Evolutionary conservation across 2,888 invertebrate genomes (phyloP).

Genomic region (Ectemnius cavifrons): DNA sequence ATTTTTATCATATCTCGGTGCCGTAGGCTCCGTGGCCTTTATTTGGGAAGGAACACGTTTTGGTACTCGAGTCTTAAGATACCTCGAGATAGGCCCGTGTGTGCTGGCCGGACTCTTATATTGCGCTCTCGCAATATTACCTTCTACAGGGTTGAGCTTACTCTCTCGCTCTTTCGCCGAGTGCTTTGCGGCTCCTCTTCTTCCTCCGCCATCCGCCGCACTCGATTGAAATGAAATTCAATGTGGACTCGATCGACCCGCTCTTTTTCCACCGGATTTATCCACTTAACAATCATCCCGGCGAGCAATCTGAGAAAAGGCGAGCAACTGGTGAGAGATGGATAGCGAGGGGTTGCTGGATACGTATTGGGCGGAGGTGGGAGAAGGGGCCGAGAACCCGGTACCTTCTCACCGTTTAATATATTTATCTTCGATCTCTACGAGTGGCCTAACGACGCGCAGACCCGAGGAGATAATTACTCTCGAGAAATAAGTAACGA

Average conservation of each 20-base stretch:
- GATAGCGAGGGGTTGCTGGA: not conserved
- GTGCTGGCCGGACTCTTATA: constrained; percentile 63
- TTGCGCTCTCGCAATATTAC: constrained; percentile 58
- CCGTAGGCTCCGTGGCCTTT: constrained; percentile 67
- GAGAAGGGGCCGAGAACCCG: not conserved
- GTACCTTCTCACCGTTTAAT: constrained; percentile 60
- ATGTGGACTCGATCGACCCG: not conserved
- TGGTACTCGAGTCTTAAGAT: constrained; percentile 75
- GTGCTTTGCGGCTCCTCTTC: too few species aligned
- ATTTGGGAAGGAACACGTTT: constrained; percentile 75
- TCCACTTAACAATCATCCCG: constrained; percentile 54
- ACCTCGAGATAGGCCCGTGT: constrained; percentile 67
- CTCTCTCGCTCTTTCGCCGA: constrained; percentile 11
- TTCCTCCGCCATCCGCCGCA: too few species aligned
- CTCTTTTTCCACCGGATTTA: constrained; percentile 49
- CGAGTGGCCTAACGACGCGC: constrained; percentile 58
- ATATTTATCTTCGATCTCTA: constrained; percentile 61
- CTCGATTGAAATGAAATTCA: not conserved
- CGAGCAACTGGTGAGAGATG: not conserved
- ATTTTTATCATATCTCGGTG: constrained; percentile 74
- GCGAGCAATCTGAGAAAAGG: not conserved
- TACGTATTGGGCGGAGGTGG: constrained; percentile 25
- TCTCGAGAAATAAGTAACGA: constrained; percentile 55
- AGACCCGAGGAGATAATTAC: constrained; percentile 55
- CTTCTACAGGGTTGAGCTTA: constrained; percentile 51